Percentiles rank a stretch among this genome's conserved stretches.
phyloP scores from a whole-genome alignment of 2,797 vertebrate genomes.

The Sylvia borin region DNA sequence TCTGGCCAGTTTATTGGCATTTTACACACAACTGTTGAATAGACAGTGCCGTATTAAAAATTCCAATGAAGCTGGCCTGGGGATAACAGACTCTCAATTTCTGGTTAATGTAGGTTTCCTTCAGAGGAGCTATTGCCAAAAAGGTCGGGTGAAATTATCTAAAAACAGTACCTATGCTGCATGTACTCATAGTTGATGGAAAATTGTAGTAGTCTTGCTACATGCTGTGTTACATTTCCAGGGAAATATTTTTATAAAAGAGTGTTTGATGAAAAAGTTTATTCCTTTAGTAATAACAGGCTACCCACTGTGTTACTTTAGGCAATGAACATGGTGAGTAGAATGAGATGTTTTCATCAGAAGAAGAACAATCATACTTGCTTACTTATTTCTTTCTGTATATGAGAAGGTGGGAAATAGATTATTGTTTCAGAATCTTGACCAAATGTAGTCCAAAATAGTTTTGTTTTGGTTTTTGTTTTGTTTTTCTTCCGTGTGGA shows the following conservation, averaged over 20 bases:
- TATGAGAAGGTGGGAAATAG: background rate
- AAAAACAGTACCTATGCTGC: constrained; percentile 68
- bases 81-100: constrained; percentile 73
- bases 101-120: constrained; percentile 57
- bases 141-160: constrained; percentile 66
- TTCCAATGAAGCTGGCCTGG: constrained; percentile 71
- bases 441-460: background rate
- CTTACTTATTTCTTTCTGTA: background rate
- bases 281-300: constrained; percentile 70
- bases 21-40: constrained; percentile 81
- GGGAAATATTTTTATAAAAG: constrained; percentile 71
- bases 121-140: constrained; percentile 64
- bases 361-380: constrained; percentile 34
- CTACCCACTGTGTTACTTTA: constrained; percentile 66
- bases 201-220: constrained; percentile 68
- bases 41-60: constrained; percentile 79
- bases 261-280: constrained; percentile 75
- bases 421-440: background rate
- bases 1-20: constrained; percentile 77
- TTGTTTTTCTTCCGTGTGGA: background rate
- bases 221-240: constrained; percentile 78
- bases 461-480: background rate
- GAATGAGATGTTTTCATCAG: constrained; percentile 16
- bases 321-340: constrained; percentile 12
- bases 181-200: constrained; percentile 67